Evolutionary conservation across 2,113 vertebrate genomes (phyloP), one percentile per base, ranked within the genome.

Genomic region (Elephas maximus): DNA sequence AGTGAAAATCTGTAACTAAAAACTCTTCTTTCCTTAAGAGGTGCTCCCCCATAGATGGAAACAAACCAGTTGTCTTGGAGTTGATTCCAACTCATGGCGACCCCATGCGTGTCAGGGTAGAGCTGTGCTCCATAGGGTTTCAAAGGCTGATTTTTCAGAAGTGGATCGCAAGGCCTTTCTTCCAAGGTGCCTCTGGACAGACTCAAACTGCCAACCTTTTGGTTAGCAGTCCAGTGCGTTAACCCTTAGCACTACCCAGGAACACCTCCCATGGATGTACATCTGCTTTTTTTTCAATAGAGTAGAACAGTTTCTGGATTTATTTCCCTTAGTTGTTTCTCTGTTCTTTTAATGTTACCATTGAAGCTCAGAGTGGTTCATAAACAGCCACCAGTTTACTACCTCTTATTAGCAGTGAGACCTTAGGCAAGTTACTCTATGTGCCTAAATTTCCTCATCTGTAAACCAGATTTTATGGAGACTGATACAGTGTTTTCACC

Each of bases 351-450:
- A 92, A 79, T 67, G n/a, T 87, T 93, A 82, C 44, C 53, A 33
- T 3, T 93, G 33, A 95, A 96, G 94, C 62, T 7, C 48, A 80
- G 71, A 91, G 87, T 92, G 37, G 82, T 6, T 92, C 81, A 93
- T 12, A 77, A 92, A 88, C 80, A 81, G n/a, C 44, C 63, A 82
- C n/a, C 18, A 48, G 11, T 60, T 92, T 96, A 63, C 71, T 83
- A 53, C 24, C 11, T 63, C 30, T 93, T 30, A n/a, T 6, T 8
- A 80, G 84, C 30, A 82, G 6, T 87, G 83, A 85, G 48, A 80
- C n/a, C 30, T 41, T 91, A 48, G 57, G 53, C 57, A 94, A 83
- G 60, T 67, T 76, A 90, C n/a, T 86, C 73, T 69, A 20, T 76
- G 57, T 71, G 74, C 41, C 24, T 44, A 24, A 30, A 15, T 74